Base-by-base conservation (phyloP, 2,797 vertebrate species). In the Dallia pectoralis region DNA sequence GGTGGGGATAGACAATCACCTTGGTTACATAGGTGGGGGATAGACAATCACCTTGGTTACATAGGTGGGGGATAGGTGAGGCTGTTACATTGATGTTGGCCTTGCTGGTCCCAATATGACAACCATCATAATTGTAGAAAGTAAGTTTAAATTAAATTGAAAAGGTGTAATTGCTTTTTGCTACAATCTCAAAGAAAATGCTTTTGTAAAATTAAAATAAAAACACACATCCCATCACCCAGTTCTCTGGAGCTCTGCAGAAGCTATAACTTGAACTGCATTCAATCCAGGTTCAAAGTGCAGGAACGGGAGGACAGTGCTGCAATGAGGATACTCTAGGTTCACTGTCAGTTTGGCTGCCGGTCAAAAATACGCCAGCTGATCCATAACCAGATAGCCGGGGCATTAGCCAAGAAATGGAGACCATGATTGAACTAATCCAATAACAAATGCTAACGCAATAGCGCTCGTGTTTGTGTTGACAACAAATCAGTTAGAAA, bases 401-500 rank as follows among this genome's bases (percentile, higher is more conserved):
- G 29, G 16, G 27, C 61, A 30, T 29, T 27, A 15, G 61, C 61
- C 16, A 15, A 63, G 25, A 32, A 30, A 63, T 6, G 29, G 27
- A 4, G 29, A 27, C 29, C 9, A 16, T 30, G 59, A 25, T 30
- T 62, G 59, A 27, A 63, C 61, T 27, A 27, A 63, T 63, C 29
- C 11, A 63, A 63, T 30, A 30, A 56, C 25, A 25, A 18, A 16
- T 14, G 30, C 25, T 16, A 27, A 30, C 4, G 61, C 25, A 30
- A 63, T 30, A 27, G 16, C 4, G 19, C 61, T 63, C 15, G 6
- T 63, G 61, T 63, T 63, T 63, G 15, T 30, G 61, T 63, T 63
- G 61, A 63, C 61, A 63, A 63, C 62, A 63, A 19, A 16, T 18
- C 25, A 16, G 62, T 64, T 64, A 64, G 30, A 29, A 64, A 64